A percentile compares a stretch with the other conserved stretches of the same genome.
Evolutionary conservation across 2,888 invertebrate genomes (phyloP).

Genomic region (Metacarcinus magister): DNA sequence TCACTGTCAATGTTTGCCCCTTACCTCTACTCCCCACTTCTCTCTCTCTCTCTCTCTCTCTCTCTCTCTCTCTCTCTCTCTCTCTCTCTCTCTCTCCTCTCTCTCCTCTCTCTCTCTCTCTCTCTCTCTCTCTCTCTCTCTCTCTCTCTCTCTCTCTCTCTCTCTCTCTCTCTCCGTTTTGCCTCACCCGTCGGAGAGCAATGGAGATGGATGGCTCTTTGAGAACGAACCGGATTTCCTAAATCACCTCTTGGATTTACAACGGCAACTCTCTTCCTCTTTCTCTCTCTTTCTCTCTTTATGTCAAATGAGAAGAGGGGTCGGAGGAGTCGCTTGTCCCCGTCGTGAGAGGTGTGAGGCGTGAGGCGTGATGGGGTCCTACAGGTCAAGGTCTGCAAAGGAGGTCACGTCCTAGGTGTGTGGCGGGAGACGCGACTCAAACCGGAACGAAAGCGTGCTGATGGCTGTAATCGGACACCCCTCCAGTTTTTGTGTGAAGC

Average conservation of each 20-base stretch:
- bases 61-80: background rate
- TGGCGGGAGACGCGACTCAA: background rate
- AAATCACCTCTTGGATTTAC: background rate
- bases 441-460: constrained; percentile 22
- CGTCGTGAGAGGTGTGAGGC: background rate
- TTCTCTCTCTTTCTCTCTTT: constrained; percentile 3
- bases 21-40: background rate
- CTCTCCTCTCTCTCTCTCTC: background rate
- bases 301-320: background rate
- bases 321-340: background rate
- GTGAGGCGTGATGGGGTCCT: background rate
- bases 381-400: constrained; percentile 20
- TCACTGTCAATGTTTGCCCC: background rate
- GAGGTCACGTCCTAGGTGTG: background rate
- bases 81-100: background rate
- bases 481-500: background rate
- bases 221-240: background rate
- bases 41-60: constrained; percentile 14
- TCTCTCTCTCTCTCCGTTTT: background rate
- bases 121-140: background rate
- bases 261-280: background rate
- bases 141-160: constrained; percentile 5
- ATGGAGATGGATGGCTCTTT: background rate
- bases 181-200: background rate
- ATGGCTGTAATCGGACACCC: constrained; percentile 19